These are phyloP conservation scores for Rhinella marina DNA, from an alignment of 2,797 vertebrate species.

Conservation along the genomic window DNA sequence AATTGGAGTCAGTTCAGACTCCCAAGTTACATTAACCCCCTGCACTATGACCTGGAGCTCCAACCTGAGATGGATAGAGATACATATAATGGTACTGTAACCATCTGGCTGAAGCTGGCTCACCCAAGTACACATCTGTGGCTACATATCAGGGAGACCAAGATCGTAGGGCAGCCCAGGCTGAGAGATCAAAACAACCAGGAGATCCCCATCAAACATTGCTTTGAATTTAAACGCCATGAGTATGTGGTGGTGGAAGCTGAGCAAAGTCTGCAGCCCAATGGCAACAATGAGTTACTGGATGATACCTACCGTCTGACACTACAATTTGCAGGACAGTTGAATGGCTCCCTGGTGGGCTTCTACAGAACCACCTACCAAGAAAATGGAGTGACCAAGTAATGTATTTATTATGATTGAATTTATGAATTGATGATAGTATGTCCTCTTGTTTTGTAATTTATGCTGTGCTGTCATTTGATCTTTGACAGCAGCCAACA, in stretches of 20 bases:
- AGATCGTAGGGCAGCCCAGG: conserved; percentile 71
- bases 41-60: conserved; percentile 88
- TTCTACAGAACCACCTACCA: conserved; percentile 91
- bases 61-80: conserved; percentile 81
- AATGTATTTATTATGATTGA: conserved; percentile 67
- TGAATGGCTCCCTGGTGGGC: conserved; percentile 91
- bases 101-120: conserved; percentile 75
- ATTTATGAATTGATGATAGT: not conserved
- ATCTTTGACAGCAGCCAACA: not conserved
- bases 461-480: not conserved
- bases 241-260: conserved; percentile 89
- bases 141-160: conserved; percentile 90
- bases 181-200: conserved; percentile 64
- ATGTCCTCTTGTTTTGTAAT: not conserved
- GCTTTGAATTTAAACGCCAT: conserved; percentile 83
- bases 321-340: conserved; percentile 87
- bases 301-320: conserved; percentile 76
- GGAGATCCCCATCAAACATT: conserved; percentile 74
- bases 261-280: conserved; percentile 67
- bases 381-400: conserved; percentile 80
- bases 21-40: conserved; percentile 79
- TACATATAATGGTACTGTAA: conserved; percentile 82
- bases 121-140: conserved; percentile 78
- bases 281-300: not conserved
- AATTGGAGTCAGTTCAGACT: conserved; percentile 87